Conservation (phyloP, 1,140 invertebrate genomes). For the Brachionus asplanchnoidis region DNA sequence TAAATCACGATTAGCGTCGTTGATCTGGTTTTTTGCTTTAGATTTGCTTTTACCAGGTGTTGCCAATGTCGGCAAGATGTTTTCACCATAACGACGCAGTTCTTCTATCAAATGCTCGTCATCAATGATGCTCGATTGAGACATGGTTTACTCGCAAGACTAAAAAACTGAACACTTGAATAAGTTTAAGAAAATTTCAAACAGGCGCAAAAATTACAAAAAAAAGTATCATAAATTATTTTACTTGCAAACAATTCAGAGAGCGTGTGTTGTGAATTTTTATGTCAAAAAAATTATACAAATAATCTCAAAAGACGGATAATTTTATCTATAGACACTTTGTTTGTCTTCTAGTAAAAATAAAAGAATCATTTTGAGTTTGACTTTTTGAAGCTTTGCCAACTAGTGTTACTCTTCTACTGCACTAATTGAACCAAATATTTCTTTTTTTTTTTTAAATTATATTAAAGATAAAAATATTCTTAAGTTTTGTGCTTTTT, state of each 20-base stretch:
- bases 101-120: conserved; percentile 34
- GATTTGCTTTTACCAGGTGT: neutral
- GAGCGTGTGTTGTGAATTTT: neutral
- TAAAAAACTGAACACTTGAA: neutral
- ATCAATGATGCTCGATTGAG: conserved; percentile 20
- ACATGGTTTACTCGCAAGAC: neutral
- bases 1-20: neutral
- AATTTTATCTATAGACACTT: neutral
- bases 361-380: too few species aligned
- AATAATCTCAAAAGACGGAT: neutral
- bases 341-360: too few species aligned
- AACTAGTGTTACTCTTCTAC: too few species aligned
- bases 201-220: neutral
- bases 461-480: too few species aligned
- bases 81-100: conserved; percentile 32
- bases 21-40: neutral
- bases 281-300: neutral
- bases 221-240: neutral
- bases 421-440: too few species aligned
- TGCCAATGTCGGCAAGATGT: neutral
- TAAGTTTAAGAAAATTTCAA: neutral
- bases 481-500: too few species aligned
- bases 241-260: neutral
- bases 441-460: too few species aligned
- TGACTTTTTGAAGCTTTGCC: too few species aligned